Evolutionary conservation across 2,888 invertebrate species (phyloP).

Genomic region (Heliconius ethilla): DNA sequence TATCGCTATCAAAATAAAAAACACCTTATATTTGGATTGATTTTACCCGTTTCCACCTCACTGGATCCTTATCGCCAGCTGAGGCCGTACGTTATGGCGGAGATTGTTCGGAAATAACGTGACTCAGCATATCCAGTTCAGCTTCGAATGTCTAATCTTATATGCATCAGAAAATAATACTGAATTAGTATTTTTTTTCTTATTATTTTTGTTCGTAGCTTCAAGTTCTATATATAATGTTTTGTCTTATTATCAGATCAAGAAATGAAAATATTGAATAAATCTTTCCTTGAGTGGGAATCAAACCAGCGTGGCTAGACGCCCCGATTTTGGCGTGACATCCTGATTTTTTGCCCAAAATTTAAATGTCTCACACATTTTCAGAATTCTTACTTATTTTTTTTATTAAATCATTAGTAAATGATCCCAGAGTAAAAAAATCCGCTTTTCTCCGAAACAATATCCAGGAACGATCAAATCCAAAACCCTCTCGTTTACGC

Average conservation of each 20-base stretch:
- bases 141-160: constrained; percentile 2
- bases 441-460: too few species aligned
- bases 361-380: too few species aligned
- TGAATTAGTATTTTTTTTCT: neutral
- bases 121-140: neutral
- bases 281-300: too few species aligned
- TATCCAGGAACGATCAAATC: neutral
- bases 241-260: too few species aligned
- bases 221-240: too few species aligned
- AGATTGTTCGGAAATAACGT: constrained; percentile 30
- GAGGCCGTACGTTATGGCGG: constrained; percentile 24
- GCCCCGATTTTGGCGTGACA: too few species aligned
- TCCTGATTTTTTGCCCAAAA: neutral
- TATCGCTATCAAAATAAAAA: constrained; percentile 5
- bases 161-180: neutral
- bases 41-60: constrained; percentile 2
- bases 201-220: too few species aligned
- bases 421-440: too few species aligned
- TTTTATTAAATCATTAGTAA: too few species aligned
- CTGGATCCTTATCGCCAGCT: constrained; percentile 11
- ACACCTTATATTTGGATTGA: neutral
- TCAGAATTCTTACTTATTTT: too few species aligned
- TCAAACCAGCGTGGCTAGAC: too few species aligned
- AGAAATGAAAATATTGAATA: too few species aligned
- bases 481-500: neutral